Percentiles rank a stretch among this genome's conserved stretches.
These are phyloP conservation scores for Petrocephalus microphthalmus DNA, from an alignment of 2,113 vertebrate genomes.

Conservation along the genomic window DNA sequence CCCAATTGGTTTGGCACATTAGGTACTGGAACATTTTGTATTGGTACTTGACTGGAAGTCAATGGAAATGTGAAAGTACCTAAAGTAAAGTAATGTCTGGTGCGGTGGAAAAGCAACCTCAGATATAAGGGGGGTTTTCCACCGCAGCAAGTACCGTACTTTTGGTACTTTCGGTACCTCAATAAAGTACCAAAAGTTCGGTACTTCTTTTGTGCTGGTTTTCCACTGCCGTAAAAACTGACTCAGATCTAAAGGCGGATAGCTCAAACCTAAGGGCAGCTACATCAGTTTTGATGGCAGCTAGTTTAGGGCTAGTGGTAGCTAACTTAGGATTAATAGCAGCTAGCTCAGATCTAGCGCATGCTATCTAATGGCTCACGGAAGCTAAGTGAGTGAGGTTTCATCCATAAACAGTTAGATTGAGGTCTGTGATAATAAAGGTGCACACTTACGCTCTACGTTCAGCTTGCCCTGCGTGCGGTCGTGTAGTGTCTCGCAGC, in stretches of 20 bases:
- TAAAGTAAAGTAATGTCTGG: too few species aligned
- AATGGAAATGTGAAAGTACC: too few species aligned
- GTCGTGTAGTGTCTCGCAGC: slow-evolving; percentile 86
- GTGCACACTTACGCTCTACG: slow-evolving; percentile 74
- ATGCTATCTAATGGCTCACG: background rate
- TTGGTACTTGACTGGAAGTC: too few species aligned
- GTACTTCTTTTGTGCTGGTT: too few species aligned
- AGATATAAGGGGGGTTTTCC: too few species aligned
- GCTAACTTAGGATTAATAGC: background rate
- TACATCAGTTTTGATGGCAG: background rate
- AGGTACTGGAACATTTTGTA: too few species aligned
- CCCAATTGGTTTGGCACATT: too few species aligned
- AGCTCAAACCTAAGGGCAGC: too few species aligned
- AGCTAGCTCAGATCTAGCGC: background rate
- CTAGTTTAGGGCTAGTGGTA: background rate
- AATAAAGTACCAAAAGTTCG: too few species aligned
- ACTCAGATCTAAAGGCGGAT: background rate
- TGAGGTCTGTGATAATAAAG: background rate
- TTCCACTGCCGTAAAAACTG: too few species aligned
- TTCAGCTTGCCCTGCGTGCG: slow-evolving; percentile 81
- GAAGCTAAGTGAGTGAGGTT: background rate
- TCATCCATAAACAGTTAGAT: background rate
- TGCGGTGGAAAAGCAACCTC: background rate
- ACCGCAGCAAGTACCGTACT: too few species aligned
- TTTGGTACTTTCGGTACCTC: too few species aligned